A percentile compares a stretch with the other conserved stretches of the same genome.
Conservation (phyloP, 1,140 invertebrate species). For the Sipha flava region DNA sequence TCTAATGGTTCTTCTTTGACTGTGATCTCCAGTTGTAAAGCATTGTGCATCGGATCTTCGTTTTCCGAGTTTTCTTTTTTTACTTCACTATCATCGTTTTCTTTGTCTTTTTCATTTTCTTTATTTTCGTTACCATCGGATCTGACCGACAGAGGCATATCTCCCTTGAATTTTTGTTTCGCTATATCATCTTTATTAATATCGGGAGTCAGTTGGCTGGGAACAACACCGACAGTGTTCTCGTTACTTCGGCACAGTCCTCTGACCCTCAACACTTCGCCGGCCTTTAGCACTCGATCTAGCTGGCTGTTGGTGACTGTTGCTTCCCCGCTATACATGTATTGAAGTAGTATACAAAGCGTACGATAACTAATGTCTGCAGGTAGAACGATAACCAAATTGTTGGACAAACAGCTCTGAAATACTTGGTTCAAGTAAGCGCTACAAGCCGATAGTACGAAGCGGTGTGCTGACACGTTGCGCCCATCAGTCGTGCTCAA, state of each 20-base stretch:
- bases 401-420: slow-evolving; percentile 49
- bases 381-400: slow-evolving; percentile 65
- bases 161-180: slow-evolving; percentile 45
- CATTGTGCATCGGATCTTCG: slow-evolving; percentile 43
- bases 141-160: slow-evolving; percentile 33
- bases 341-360: slow-evolving; percentile 70
- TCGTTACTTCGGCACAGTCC: slow-evolving; percentile 39
- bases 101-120: slow-evolving; percentile 25
- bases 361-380: slow-evolving; percentile 69
- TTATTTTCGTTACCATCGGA: slow-evolving; percentile 38
- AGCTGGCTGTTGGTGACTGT: slow-evolving; percentile 75
- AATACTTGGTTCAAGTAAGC: slow-evolving; percentile 49
- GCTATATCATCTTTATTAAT: slow-evolving; percentile 41
- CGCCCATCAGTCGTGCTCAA: slow-evolving; percentile 69
- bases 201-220: slow-evolving; percentile 37
- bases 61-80: slow-evolving; percentile 49
- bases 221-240: slow-evolving; percentile 35
- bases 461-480: slow-evolving; percentile 75
- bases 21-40: slow-evolving; percentile 34
- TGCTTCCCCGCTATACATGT: slow-evolving; percentile 77
- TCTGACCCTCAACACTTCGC: slow-evolving; percentile 62
- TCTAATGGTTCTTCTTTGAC: slow-evolving; percentile 60
- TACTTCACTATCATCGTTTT: slow-evolving; percentile 40
- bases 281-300: slow-evolving; percentile 66
- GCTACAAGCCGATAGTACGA: slow-evolving; percentile 72